Evolutionary conservation across 2,113 vertebrate species (phyloP).

Genomic region (Puffinus mauretanicus): DNA sequence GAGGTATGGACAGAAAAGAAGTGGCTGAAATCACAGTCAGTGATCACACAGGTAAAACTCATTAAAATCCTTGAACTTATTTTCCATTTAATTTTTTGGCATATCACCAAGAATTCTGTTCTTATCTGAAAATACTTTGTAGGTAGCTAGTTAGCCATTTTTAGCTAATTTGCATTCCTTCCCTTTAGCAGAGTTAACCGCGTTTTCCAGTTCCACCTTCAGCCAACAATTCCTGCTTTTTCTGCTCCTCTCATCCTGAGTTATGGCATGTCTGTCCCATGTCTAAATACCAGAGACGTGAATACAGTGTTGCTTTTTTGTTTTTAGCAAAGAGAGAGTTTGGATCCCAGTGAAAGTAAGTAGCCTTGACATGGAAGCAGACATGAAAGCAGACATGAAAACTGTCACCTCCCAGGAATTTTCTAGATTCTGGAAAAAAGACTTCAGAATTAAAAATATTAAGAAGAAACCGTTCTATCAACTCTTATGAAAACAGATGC

Average conservation of each 20-base stretch:
- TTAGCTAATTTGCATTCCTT: neutral
- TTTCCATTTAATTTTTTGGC: neutral
- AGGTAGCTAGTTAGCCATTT: neutral
- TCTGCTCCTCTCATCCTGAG: neutral
- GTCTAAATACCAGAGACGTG: neutral
- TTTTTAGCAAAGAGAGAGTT: neutral
- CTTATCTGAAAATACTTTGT: neutral
- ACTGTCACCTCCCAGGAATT: neutral
- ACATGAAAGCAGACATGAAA: neutral
- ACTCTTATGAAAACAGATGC: neutral
- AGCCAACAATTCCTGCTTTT: neutral
- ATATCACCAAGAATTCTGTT: neutral
- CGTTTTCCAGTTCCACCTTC: neutral
- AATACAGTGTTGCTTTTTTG: neutral
- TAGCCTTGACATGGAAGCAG: neutral
- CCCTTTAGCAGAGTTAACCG: neutral
- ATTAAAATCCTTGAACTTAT: neutral
- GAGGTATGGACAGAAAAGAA: neutral
- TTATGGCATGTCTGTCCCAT: neutral
- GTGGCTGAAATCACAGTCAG: neutral
- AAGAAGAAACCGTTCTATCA: neutral
- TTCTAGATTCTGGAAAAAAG: neutral
- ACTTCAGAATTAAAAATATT: neutral
- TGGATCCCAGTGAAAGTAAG: neutral
- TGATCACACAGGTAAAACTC: neutral